Percentiles rank a stretch among this genome's conserved stretches.
Evolutionary conservation across 2,113 vertebrate genomes (phyloP).

Genomic region (Leptobrachium leishanense): DNA sequence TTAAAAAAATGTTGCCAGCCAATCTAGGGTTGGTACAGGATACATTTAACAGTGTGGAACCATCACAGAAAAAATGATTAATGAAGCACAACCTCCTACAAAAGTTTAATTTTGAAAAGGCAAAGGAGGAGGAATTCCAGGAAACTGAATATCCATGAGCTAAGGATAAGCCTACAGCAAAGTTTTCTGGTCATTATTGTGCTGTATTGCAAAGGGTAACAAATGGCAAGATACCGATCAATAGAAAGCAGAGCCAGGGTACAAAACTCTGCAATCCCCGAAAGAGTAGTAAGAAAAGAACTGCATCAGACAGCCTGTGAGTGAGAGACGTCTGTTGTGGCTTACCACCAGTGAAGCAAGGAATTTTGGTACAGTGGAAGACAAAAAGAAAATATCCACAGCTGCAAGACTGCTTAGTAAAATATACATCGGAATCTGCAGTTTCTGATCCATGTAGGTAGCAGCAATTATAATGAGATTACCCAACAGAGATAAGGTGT

Average conservation of each 20-base stretch:
- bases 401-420: slow-evolving; percentile 38
- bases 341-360: slow-evolving; percentile 14
- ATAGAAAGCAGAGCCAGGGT: slow-evolving; percentile 38
- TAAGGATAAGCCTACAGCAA: slow-evolving; percentile 13
- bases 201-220: slow-evolving; percentile 38
- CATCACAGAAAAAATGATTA: slow-evolving; percentile 48
- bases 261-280: slow-evolving; percentile 35
- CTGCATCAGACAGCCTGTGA: slow-evolving; percentile 29
- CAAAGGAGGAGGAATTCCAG: slow-evolving; percentile 33
- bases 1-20: slow-evolving; percentile 20
- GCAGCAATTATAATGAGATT: not conserved
- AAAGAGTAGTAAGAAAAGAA: slow-evolving; percentile 38
- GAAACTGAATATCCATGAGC: slow-evolving; percentile 22
- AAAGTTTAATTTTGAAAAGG: slow-evolving; percentile 20
- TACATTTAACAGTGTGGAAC: slow-evolving; percentile 27
- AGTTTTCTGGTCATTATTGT: slow-evolving; percentile 34
- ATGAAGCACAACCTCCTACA: slow-evolving; percentile 2
- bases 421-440: slow-evolving; percentile 49
- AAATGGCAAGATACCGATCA: slow-evolving; percentile 46
- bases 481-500: not conserved
- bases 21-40: slow-evolving; percentile 22
- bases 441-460: not conserved
- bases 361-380: slow-evolving; percentile 27
- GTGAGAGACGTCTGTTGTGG: slow-evolving; percentile 29
- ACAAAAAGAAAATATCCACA: slow-evolving; percentile 33